Percentiles rank a stretch among this genome's conserved stretches.
Conservation (phyloP, 2,797 vertebrate genomes). For the Phataginus tetradactyla region DNA sequence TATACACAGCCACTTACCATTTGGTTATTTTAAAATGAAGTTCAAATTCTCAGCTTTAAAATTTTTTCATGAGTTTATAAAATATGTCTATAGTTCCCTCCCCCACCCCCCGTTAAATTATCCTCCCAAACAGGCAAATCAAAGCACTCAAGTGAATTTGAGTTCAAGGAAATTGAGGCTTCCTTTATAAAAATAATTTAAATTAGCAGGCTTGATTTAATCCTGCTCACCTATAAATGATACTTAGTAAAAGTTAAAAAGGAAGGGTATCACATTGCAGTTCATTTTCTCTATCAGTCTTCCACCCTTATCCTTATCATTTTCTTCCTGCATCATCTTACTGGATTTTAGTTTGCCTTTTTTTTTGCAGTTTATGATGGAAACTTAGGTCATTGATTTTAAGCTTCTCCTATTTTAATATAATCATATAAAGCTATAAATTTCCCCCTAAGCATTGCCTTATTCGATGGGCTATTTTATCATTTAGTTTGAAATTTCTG, state of each 20-base stretch:
- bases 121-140: constrained; percentile 8
- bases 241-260: constrained; percentile 1
- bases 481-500: constrained; percentile 32
- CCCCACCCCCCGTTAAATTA: not conserved
- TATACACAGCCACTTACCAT: not conserved
- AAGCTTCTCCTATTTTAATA: not conserved
- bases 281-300: not conserved
- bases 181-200: constrained; percentile 2
- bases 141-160: not conserved
- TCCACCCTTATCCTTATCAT: not conserved
- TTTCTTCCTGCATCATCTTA: not conserved
- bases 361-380: not conserved
- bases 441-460: not conserved
- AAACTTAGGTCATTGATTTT: not conserved
- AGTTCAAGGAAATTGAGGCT: constrained; percentile 26
- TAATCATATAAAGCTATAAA: not conserved
- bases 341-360: not conserved
- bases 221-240: not conserved
- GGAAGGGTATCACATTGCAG: not conserved
- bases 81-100: not conserved
- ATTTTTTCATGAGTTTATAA: constrained; percentile 29
- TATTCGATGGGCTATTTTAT: not conserved
- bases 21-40: constrained; percentile 8
- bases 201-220: constrained; percentile 40
- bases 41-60: constrained; percentile 57